These are phyloP conservation scores for Chrysopa pallens DNA, from an alignment of 1,140 invertebrate species.

Conservation along the genomic window DNA sequence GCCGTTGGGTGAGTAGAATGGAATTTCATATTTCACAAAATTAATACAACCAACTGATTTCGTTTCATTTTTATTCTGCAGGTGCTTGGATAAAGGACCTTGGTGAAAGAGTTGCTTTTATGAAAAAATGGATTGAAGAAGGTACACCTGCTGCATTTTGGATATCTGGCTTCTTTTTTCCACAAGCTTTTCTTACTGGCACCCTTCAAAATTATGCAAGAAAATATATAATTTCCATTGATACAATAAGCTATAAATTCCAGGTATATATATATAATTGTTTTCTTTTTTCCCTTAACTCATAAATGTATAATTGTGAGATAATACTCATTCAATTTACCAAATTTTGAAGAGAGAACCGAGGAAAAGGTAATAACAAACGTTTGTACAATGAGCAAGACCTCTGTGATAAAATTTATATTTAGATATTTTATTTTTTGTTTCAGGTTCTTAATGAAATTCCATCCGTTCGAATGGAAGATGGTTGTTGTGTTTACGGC, in stretches of 20 bases:
- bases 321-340: too few species aligned
- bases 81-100: conserved; percentile 43
- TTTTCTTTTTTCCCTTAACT: too few species aligned
- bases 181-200: conserved; percentile 69
- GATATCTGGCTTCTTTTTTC: conserved; percentile 77
- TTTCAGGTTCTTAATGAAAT: conserved; percentile 25
- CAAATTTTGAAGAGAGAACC: too few species aligned
- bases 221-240: conserved; percentile 56
- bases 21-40: neutral
- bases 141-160: conserved; percentile 60
- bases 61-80: conserved; percentile 11
- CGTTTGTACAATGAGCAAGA: too few species aligned
- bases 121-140: conserved; percentile 44
- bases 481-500: conserved; percentile 55
- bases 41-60: neutral
- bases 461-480: conserved; percentile 28
- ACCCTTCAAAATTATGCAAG: conserved; percentile 68
- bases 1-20: conserved; percentile 40
- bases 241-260: conserved; percentile 54
- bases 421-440: too few species aligned
- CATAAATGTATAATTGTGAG: too few species aligned
- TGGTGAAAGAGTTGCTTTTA: conserved; percentile 35
- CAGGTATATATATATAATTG: too few species aligned
- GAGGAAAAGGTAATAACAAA: too few species aligned
- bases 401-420: too few species aligned